Base-by-base conservation (phyloP, 2,888 invertebrate genomes). In the Spodoptera exigua region DNA sequence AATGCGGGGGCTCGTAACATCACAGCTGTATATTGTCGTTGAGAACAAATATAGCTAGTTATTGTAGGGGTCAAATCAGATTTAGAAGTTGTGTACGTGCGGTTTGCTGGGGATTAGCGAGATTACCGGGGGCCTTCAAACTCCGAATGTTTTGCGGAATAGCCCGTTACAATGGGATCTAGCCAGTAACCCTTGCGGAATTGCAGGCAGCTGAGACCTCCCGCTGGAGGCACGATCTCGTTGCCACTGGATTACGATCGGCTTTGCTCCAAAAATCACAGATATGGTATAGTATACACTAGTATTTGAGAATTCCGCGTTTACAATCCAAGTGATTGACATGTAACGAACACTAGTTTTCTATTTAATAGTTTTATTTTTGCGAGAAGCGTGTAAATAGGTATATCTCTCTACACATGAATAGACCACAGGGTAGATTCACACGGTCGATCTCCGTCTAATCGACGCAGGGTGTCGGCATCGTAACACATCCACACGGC, bases 41-140 rank as follows among this genome's bases (percentile, higher is more conserved):
- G 52, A 62, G 61, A 61, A 72, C 62, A 70, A 78, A 75, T 76
- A 75, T 49, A 65, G 60, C 46, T 71, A 72, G 75, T 71, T 70
- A 73, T 70, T 74, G 70, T 65, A 64, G 61, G 74, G 74, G 74
- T 76, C 61, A 67, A 60, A 76, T 79, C 79, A 82, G 78, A 84
- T 84, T 82, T 78, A 77, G 77, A 76, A 82, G 78, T 82, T 80
- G 76, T 78, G 78, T 82, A 74, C 80, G 80, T 84, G 86, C 75
- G 84, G 84, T 84, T 84, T 78, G 79, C 75, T 75, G 78, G 81
- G 84, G 83, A 85, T 85, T 84, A 86, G 79, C 66, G 71, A 79
- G 81, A 82, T 86, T 85, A 85, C 79, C 41, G 70, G 65, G 65
- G 73, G 77, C 76, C 81, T 79, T 78, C 79, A 79, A 83, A 81